A percentile compares a stretch with the other conserved stretches of the same genome.
Evolutionary conservation across 1,140 invertebrate species (phyloP).

Genomic region (Ceratosolen solmsi): DNA sequence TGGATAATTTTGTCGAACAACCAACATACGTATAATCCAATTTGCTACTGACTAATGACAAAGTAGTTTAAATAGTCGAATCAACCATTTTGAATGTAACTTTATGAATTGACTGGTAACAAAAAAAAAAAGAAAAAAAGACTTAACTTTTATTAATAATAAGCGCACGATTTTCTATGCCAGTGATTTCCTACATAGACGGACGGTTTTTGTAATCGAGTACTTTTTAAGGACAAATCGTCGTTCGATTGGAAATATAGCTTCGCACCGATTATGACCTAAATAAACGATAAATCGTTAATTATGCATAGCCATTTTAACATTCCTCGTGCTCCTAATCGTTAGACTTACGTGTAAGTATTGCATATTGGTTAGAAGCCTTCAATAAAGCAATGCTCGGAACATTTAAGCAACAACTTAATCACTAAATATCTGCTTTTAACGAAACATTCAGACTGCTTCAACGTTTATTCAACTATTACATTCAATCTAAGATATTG

Average conservation of each 20-base stretch:
- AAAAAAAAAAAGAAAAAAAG: too few species aligned
- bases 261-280: background rate
- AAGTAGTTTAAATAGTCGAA: too few species aligned
- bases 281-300: background rate
- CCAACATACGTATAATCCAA: too few species aligned
- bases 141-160: background rate
- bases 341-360: background rate
- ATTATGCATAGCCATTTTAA: conserved; percentile 8
- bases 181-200: background rate
- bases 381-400: background rate
- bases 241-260: background rate
- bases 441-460: background rate
- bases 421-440: background rate
- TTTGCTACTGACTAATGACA: too few species aligned
- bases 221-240: background rate
- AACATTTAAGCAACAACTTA: background rate
- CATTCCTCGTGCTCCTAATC: background rate
- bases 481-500: background rate
- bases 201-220: background rate
- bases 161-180: background rate
- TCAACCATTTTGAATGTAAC: too few species aligned
- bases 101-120: too few species aligned
- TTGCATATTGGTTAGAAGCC: background rate
- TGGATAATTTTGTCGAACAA: too few species aligned
- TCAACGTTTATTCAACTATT: background rate